phyloP scores from a whole-genome alignment of 2,888 invertebrate genomes.

The Tipula confusa region DNA sequence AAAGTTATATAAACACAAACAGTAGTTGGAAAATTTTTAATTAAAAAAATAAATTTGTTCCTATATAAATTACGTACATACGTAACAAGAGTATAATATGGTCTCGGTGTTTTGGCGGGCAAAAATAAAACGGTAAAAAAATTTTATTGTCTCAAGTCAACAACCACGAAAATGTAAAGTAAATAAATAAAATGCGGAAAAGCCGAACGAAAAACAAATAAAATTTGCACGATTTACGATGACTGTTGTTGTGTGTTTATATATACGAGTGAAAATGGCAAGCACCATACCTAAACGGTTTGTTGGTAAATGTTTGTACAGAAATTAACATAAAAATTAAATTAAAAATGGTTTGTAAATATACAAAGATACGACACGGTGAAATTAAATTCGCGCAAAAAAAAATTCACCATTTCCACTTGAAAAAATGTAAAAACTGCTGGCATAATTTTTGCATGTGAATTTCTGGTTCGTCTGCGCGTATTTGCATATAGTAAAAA shows the following conservation, averaged over 20 bases:
- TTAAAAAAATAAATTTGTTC: not conserved
- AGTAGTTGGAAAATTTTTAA: not conserved
- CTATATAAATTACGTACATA: not conserved
- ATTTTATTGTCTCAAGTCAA: constrained; percentile 16
- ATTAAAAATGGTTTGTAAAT: not conserved
- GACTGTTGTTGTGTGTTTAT: not conserved
- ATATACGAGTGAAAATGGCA: not conserved
- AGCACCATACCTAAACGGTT: not conserved
- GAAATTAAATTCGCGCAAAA: not conserved
- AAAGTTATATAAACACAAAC: not conserved
- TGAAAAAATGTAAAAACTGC: no score
- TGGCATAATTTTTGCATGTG: not conserved
- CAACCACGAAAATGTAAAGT: not conserved
- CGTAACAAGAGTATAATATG: not conserved
- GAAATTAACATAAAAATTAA: constrained; percentile 20
- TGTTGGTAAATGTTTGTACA: not conserved
- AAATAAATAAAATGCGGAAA: not conserved
- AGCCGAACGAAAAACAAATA: not conserved
- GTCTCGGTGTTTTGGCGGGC: not conserved
- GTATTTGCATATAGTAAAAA: not conserved
- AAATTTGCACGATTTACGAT: not conserved
- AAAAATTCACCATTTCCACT: not conserved
- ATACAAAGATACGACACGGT: not conserved
- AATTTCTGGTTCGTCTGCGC: not conserved
- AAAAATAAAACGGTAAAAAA: not conserved